Percentiles rank a stretch among this genome's conserved stretches.
These are phyloP conservation scores for Drosophila diplacantha DNA, from an alignment of 2,888 invertebrate species.

Conservation along the genomic window DNA sequence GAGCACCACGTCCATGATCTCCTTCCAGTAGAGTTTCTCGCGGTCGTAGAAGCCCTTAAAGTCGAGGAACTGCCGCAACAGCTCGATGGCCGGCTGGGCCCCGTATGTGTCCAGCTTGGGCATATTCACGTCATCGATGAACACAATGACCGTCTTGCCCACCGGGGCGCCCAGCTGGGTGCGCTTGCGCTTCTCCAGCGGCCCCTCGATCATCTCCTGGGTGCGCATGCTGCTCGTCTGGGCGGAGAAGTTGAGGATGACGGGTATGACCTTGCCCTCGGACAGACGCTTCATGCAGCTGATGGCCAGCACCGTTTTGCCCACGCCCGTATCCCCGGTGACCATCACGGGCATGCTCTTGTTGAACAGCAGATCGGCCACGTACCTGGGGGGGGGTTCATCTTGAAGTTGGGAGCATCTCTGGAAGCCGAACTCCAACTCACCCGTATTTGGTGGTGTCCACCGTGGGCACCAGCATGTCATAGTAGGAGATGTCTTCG, in stretches of 20 bases:
- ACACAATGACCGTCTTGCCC: slow-evolving; percentile 89
- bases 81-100: slow-evolving; percentile 93
- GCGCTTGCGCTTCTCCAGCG: slow-evolving; percentile 89
- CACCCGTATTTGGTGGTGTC: slow-evolving; percentile 92
- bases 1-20: slow-evolving; percentile 89
- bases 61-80: slow-evolving; percentile 80
- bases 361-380: slow-evolving; percentile 83
- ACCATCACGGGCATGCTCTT: slow-evolving; percentile 88
- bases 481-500: slow-evolving; percentile 87
- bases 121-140: slow-evolving; percentile 96
- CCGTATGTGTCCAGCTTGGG: slow-evolving; percentile 91
- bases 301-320: slow-evolving; percentile 91
- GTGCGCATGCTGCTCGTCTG: slow-evolving; percentile 92
- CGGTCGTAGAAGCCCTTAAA: slow-evolving; percentile 89
- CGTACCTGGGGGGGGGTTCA: slow-evolving; percentile 59
- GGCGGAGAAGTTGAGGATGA: slow-evolving; percentile 92
- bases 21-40: slow-evolving; percentile 92
- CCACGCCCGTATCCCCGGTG: slow-evolving; percentile 94
- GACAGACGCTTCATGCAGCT: slow-evolving; percentile 83
- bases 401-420: not conserved
- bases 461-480: slow-evolving; percentile 93
- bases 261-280: slow-evolving; percentile 83
- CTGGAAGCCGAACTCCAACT: not conserved
- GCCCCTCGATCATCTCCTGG: slow-evolving; percentile 89
- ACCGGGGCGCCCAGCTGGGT: slow-evolving; percentile 89